Evolutionary conservation across 2,888 invertebrate species (phyloP).

Genomic region (Cataglyphis livida): DNA sequence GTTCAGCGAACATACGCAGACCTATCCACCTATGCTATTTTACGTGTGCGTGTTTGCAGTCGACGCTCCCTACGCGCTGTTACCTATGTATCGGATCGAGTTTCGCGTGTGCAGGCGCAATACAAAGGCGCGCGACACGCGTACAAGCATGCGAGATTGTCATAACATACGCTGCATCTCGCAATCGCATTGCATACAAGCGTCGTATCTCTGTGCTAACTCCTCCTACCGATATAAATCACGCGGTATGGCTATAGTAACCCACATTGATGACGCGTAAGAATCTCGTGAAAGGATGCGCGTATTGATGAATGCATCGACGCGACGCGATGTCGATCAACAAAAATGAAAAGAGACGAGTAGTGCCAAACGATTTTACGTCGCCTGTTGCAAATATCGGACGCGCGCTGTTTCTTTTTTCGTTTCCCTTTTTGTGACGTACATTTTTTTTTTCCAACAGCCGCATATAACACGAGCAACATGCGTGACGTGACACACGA

Average conservation of each 20-base stretch:
- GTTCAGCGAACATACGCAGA: conserved; percentile 4
- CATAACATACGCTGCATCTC: conserved; percentile 47
- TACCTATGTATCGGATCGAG: conserved; percentile 5
- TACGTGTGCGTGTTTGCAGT: background rate
- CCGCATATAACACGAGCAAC: conserved; percentile 34
- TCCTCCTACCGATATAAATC: conserved; percentile 58
- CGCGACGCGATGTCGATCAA: conserved; percentile 18
- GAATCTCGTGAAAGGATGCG: conserved; percentile 5
- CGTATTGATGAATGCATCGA: background rate
- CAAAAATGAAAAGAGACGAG: conserved; percentile 17
- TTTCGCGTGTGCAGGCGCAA: conserved; percentile 18
- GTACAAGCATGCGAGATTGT: conserved; percentile 16
- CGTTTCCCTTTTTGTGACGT: conserved; percentile 8
- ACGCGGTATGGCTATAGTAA: conserved; percentile 71
- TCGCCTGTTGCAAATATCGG: conserved; percentile 32
- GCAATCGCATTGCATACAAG: conserved; percentile 65
- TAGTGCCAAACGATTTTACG: conserved; percentile 69
- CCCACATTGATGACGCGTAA: conserved; percentile 66
- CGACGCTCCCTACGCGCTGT: conserved; percentile 5
- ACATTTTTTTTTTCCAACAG: background rate
- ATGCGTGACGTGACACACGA: conserved; percentile 32
- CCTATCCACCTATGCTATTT: conserved; percentile 6
- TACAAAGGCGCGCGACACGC: conserved; percentile 19
- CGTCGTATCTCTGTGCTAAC: conserved; percentile 54
- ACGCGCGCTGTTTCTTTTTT: conserved; percentile 23